These are phyloP conservation scores for Himalopsyche kuldschensis DNA, from an alignment of 2,888 invertebrate genomes.

Conservation along the genomic window DNA sequence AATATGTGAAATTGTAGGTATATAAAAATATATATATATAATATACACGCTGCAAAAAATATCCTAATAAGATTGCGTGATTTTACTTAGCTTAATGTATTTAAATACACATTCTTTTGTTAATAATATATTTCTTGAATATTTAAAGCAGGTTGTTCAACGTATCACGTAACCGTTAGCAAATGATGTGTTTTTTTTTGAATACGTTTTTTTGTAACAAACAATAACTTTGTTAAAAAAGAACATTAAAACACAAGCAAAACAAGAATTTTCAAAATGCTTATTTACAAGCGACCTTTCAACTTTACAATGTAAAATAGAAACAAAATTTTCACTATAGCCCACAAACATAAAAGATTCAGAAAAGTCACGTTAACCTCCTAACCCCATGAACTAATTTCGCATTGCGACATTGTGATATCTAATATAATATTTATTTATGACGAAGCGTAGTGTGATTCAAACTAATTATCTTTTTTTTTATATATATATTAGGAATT, in stretches of 20 bases:
- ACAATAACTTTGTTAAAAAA: neutral
- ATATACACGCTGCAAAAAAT: too few species aligned
- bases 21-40: too few species aligned
- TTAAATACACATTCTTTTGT: too few species aligned
- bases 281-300: neutral
- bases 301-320: neutral
- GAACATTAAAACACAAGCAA: neutral
- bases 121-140: too few species aligned
- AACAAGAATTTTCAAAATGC: neutral
- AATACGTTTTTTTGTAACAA: neutral
- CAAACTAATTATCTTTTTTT: too few species aligned
- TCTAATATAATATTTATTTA: neutral
- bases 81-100: too few species aligned
- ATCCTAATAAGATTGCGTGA: too few species aligned
- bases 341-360: neutral
- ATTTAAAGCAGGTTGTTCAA: too few species aligned
- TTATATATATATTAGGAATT: too few species aligned
- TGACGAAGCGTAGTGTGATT: too few species aligned
- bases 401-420: neutral
- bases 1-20: too few species aligned
- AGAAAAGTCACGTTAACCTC: neutral
- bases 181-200: neutral
- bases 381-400: neutral
- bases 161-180: too few species aligned
- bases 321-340: neutral